Percentiles rank a stretch among this genome's conserved stretches.
These are phyloP conservation scores for Drosophila lini DNA, from an alignment of 1,140 invertebrate species.

Conservation along the genomic window DNA sequence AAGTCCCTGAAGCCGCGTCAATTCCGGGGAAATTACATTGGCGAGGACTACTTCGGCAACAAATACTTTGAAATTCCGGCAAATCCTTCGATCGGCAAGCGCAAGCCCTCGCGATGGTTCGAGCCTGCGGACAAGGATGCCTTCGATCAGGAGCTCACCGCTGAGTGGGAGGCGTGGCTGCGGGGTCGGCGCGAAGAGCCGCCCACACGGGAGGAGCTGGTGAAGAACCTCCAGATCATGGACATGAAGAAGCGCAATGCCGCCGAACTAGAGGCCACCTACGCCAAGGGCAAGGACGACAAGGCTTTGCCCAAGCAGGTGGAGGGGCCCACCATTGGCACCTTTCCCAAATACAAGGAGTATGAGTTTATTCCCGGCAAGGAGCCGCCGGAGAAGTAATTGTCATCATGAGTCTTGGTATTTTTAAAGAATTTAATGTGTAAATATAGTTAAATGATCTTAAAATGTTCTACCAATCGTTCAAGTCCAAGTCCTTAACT, in stretches of 20 bases:
- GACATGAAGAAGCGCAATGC: constrained; percentile 90
- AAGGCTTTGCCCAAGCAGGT: constrained; percentile 74
- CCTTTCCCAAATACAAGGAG: constrained; percentile 81
- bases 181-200: constrained; percentile 86
- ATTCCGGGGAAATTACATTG: constrained; percentile 86
- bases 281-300: constrained; percentile 76
- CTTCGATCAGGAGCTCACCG: constrained; percentile 89
- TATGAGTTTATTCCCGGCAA: constrained; percentile 81
- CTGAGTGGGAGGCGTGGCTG: constrained; percentile 94
- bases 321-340: constrained; percentile 69
- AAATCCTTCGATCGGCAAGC: constrained; percentile 86
- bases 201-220: constrained; percentile 90
- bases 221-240: constrained; percentile 88
- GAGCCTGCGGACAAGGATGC: constrained; percentile 86
- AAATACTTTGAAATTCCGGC: constrained; percentile 91
- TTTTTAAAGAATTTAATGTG: constrained; percentile 51
- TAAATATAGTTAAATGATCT: constrained; percentile 60
- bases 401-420: not conserved
- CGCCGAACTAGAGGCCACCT: constrained; percentile 87
- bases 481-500: constrained; percentile 86
- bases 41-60: constrained; percentile 92
- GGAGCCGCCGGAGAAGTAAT: constrained; percentile 56
- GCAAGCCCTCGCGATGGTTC: constrained; percentile 89
- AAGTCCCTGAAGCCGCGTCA: constrained; percentile 86
- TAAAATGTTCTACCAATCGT: constrained; percentile 85